These are phyloP conservation scores for Thecocarcelia acutangulata DNA, from an alignment of 2,888 invertebrate genomes.

Conservation along the genomic window DNA sequence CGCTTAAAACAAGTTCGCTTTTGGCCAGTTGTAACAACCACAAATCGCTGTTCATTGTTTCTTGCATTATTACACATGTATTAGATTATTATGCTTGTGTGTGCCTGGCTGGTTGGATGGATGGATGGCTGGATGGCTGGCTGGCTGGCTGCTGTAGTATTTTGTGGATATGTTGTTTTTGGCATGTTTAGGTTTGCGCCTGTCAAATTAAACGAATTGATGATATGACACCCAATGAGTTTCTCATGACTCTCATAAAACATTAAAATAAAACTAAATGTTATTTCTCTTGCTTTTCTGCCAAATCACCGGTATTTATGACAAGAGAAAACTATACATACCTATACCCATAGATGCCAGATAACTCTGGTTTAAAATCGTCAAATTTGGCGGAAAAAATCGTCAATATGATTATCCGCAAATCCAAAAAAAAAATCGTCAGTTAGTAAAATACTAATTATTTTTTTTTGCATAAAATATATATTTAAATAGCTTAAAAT, in stretches of 20 bases:
- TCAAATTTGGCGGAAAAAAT: no score
- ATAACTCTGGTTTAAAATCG: no score
- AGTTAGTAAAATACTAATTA: no score
- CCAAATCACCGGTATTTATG: constrained; percentile 44
- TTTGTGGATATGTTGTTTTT: constrained; percentile 76
- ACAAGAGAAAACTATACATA: constrained; percentile 10
- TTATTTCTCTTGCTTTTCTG: constrained; percentile 49
- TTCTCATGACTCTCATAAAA: constrained; percentile 79
- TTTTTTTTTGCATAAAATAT: no score
- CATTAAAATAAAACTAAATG: constrained; percentile 7
- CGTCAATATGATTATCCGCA: no score
- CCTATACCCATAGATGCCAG: no score
- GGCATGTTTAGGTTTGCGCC: constrained; percentile 82
- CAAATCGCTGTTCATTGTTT: constrained; percentile 23
- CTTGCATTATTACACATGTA: not conserved
- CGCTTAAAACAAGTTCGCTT: constrained; percentile 49
- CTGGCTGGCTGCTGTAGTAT: constrained; percentile 35
- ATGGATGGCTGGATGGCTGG: no score
- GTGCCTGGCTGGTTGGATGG: constrained; percentile 6
- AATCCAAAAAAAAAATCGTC: no score
- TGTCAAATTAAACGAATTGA: constrained; percentile 83
- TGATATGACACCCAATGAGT: constrained; percentile 82
- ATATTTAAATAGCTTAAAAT: no score
- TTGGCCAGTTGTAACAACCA: constrained; percentile 50
- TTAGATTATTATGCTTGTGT: not conserved